Evolutionary conservation across 2,888 invertebrate genomes (phyloP).

Genomic region (Vandiemenella viatica): DNA sequence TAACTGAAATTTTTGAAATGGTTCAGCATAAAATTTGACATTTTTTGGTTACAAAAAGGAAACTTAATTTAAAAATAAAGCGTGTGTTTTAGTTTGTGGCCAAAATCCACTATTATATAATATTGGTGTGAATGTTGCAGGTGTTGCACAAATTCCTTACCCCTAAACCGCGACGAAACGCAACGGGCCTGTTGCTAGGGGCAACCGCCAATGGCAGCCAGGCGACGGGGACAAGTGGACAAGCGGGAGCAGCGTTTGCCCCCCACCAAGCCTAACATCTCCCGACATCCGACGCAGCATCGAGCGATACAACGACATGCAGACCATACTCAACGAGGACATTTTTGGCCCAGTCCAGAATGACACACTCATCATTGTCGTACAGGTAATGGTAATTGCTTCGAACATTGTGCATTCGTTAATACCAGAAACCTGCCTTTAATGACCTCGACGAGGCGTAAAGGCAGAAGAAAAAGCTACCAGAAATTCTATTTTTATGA

Average conservation of each 20-base stretch:
- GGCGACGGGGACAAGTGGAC: conserved; percentile 23
- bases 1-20: too few species aligned
- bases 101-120: too few species aligned
- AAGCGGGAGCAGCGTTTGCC: conserved; percentile 17
- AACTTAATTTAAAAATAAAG: too few species aligned
- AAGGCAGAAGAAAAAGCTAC: too few species aligned
- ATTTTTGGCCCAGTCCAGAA: conserved; percentile 73
- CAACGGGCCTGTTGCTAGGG: conserved; percentile 40
- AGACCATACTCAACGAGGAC: conserved; percentile 76
- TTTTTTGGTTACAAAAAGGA: too few species aligned
- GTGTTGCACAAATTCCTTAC: conserved; percentile 61
- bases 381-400: conserved; percentile 46
- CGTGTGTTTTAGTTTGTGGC: too few species aligned
- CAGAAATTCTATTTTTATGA: too few species aligned
- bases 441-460: too few species aligned
- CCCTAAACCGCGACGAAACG: conserved; percentile 45
- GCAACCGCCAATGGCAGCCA: conserved; percentile 26
- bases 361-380: conserved; percentile 75
- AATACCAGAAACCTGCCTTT: too few species aligned
- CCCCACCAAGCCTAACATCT: conserved; percentile 33
- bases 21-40: too few species aligned
- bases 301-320: conserved; percentile 58
- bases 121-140: too few species aligned
- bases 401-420: too few species aligned
- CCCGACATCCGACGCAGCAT: conserved; percentile 60